These are phyloP conservation scores for Netelia virgata DNA, from an alignment of 2,888 invertebrate species.

Conservation along the genomic window DNA sequence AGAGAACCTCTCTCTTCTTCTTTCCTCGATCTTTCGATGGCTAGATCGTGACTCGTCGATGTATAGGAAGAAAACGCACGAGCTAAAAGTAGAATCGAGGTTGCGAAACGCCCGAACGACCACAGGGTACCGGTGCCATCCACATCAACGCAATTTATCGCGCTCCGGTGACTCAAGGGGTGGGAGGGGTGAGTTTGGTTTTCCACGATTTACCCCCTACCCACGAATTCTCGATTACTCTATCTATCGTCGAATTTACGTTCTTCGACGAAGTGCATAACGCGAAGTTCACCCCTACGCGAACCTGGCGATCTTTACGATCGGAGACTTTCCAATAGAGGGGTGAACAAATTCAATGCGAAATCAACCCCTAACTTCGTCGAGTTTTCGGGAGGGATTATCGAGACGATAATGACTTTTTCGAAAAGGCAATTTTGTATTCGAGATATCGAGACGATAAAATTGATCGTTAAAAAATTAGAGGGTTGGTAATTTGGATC, in stretches of 20 bases:
- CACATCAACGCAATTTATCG: conserved; percentile 69
- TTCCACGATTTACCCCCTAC: conserved; percentile 13
- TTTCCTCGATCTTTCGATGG: conserved; percentile 33
- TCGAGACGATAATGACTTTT: conserved; percentile 1
- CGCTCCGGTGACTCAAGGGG: conserved; percentile 30
- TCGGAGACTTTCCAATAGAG: background rate
- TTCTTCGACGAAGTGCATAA: conserved; percentile 5
- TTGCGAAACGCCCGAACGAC: conserved; percentile 68
- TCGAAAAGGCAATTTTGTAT: background rate
- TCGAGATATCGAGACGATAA: background rate
- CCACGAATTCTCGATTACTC: conserved; percentile 44
- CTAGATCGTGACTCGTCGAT: background rate
- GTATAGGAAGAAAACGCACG: background rate
- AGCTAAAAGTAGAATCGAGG: conserved; percentile 31
- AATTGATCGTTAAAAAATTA: background rate
- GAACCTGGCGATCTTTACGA: background rate
- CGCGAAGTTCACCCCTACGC: background rate
- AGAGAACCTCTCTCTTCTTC: conserved; percentile 13
- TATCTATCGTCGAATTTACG: conserved; percentile 48
- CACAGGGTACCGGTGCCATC: conserved; percentile 60
- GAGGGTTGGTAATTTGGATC: too few species aligned
- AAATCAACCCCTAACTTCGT: conserved; percentile 9
- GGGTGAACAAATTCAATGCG: background rate
- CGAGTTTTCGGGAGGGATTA: background rate
- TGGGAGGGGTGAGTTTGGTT: background rate